A percentile compares a stretch with the other conserved stretches of the same genome.
phyloP scores from a whole-genome alignment of 2,888 invertebrate species.

The Cancer borealis region DNA sequence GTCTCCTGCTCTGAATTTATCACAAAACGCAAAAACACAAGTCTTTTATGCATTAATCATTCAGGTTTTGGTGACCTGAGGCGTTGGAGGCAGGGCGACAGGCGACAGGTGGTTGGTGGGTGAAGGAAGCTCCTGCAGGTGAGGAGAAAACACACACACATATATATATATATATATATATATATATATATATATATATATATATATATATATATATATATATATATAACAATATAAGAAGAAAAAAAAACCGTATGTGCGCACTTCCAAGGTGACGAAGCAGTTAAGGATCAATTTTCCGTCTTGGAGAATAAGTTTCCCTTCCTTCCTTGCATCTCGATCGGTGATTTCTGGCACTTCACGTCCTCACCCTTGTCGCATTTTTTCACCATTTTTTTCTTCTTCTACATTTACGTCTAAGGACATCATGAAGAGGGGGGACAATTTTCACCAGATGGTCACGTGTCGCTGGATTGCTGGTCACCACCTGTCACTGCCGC shows the following conservation, averaged over 20 bases:
- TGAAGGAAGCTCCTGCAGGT: no score
- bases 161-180: not conserved
- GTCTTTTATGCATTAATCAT: no score
- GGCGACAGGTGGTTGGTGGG: no score
- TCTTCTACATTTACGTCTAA: not conserved
- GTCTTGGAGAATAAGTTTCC: not conserved
- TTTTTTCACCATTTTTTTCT: not conserved
- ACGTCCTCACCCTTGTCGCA: not conserved
- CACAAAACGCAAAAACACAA: no score
- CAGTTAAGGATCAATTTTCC: not conserved
- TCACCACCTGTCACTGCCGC: not conserved
- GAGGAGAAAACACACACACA: not conserved
- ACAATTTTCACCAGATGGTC: not conserved
- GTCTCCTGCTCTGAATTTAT: no score
- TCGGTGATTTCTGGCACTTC: not conserved
- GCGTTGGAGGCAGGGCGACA: no score
- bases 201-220: not conserved
- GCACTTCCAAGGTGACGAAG: not conserved
- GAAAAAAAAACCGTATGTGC: not conserved
- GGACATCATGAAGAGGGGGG: not conserved
- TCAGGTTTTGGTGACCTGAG: no score
- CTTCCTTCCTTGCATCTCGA: not conserved
- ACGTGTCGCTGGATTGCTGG: not conserved
- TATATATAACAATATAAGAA: not conserved
- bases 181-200: not conserved